Conservation (phyloP, 92 coral and sea anemone genomes). For the Actinernus sp. region DNA sequence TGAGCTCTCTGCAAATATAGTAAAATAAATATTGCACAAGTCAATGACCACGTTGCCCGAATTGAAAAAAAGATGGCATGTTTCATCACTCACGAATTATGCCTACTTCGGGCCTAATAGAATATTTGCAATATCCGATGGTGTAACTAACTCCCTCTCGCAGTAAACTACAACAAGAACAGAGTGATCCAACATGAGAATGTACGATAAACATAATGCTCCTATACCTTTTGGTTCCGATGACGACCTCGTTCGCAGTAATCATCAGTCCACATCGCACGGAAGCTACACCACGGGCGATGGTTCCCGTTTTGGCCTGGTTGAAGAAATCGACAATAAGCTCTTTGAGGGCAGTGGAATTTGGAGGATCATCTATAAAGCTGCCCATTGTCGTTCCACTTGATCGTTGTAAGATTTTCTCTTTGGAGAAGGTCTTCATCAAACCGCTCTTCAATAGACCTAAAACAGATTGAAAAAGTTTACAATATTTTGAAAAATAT, state of each 20-base stretch:
- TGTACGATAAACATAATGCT: too few relatives aligned
- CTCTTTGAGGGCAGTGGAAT: background rate
- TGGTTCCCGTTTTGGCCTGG: slow-evolving; percentile 6
- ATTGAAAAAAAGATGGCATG: too few relatives aligned
- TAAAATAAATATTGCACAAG: too few relatives aligned
- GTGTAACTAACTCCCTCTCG: too few relatives aligned
- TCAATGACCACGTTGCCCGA: too few relatives aligned
- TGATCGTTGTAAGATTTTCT: background rate
- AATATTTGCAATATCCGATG: too few relatives aligned
- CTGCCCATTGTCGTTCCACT: background rate
- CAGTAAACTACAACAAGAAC: too few relatives aligned
- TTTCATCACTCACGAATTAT: too few relatives aligned
- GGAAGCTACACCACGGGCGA: slow-evolving; percentile 2
- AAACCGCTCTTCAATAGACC: background rate
- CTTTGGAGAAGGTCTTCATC: background rate
- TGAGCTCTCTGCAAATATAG: too few relatives aligned
- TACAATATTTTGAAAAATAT: too few relatives aligned
- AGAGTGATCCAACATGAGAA: too few relatives aligned
- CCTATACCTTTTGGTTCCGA: slow-evolving; percentile 2
- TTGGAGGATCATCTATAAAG: slow-evolving; percentile 1
- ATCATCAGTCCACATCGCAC: background rate
- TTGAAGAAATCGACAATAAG: slow-evolving; percentile 1
- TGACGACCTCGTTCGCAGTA: background rate
- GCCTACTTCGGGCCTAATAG: too few relatives aligned
- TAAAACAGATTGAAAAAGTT: background rate